Base-by-base conservation (phyloP, 2,113 vertebrate genomes). In the Natator depressus region DNA sequence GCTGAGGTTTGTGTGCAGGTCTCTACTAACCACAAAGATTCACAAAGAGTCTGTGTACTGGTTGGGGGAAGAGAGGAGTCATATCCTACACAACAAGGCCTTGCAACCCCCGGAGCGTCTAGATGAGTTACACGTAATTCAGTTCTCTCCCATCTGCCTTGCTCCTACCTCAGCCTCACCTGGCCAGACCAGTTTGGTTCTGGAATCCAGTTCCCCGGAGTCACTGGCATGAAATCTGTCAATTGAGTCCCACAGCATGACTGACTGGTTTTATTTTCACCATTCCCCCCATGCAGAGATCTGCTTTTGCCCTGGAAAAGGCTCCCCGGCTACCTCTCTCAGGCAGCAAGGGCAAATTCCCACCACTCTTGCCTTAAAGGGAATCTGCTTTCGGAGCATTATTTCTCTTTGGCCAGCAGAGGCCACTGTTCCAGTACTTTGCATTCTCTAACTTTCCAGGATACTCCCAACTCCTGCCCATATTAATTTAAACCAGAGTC, bases 381-480 rank as follows among this genome's bases (percentile, higher is more conserved):
- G 17, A n/a, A 16, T 8, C 31, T 69, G 7, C 35, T n/a, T 76
- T 46, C 42, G 25, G 20, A 76, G 42, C 13, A 46, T 14, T n/a
- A 10, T 4, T 19, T 29, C 75, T n/a, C 17, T 75, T 85, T 87
- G 94, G 75, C 97, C 96, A 96, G 94, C 96, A 97, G 97, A 95
- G 97, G 96, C 88, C 97, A 92, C 95, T 96, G 89, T 47, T 93
- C 96, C 96, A 91, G 85, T 7, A 81, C 53, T 10, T 29, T 2
- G 2, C 3, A 24, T 84, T 62, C 90, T 84, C 62, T 5, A 6
- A 0, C 13, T 1, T 3, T 62, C 83, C 62, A 92, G 49, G 50
- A 84, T 65, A 54, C 75, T 93, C 80, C 90, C 89, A 86, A 62
- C 31, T 59, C 80, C 82, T 65, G 75, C 42, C 42, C 25, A 78